phyloP scores from a whole-genome alignment of 2,113 vertebrate species.

The Cairina moschata region DNA sequence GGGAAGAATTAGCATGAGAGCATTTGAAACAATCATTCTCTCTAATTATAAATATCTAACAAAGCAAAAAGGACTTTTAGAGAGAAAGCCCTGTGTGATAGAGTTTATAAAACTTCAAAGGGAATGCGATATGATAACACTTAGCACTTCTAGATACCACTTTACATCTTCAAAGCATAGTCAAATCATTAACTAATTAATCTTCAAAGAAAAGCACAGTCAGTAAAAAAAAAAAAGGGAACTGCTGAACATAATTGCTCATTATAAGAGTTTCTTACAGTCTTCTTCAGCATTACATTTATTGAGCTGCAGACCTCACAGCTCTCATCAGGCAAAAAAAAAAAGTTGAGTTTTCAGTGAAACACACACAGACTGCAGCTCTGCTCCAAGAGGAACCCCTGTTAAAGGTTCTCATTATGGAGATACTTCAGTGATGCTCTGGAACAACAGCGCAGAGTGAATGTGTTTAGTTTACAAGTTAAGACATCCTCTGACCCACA shows the following conservation, averaged over 20 bases:
- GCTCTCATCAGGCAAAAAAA: neutral
- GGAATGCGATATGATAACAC: constrained; percentile 58
- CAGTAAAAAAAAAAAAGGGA: neutral
- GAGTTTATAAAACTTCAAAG: constrained; percentile 72
- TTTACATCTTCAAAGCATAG: constrained; percentile 63
- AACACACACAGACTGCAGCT: neutral
- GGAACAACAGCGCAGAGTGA: neutral
- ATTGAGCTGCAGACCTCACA: neutral
- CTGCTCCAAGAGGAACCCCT: neutral
- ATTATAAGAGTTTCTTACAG: constrained; percentile 31
- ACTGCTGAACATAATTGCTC: constrained; percentile 51
- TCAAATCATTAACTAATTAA: constrained; percentile 74
- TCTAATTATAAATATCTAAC: constrained; percentile 61
- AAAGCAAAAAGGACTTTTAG: constrained; percentile 67
- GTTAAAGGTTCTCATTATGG: neutral
- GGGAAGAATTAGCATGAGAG: neutral
- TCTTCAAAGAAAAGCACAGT: constrained; percentile 63
- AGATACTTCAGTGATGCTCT: neutral
- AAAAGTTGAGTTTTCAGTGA: neutral
- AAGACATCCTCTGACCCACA: neutral
- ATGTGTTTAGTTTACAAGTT: neutral
- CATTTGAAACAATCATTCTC: neutral
- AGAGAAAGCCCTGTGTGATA: constrained; percentile 34
- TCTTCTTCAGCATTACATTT: neutral
- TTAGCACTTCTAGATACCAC: constrained; percentile 65